Evolutionary conservation across 2,888 invertebrate genomes (phyloP).

Genomic region (Laspeyria flexula): DNA sequence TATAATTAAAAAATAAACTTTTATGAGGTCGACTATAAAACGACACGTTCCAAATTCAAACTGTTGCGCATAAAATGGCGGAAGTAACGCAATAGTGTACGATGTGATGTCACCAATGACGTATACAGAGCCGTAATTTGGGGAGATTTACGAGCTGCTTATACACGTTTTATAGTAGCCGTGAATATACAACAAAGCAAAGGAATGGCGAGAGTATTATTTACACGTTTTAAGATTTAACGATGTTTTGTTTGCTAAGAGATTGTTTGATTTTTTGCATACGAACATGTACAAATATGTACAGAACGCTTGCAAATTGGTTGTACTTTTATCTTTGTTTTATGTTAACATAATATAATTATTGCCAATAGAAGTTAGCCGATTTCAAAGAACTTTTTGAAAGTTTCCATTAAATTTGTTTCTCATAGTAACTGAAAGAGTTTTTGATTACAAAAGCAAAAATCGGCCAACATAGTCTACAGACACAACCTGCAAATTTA

Average conservation of each 20-base stretch:
- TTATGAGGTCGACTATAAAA: constrained; percentile 11
- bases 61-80: constrained; percentile 43
- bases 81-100: constrained; percentile 38
- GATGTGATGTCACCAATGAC: constrained; percentile 27
- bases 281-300: neutral
- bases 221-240: constrained; percentile 20
- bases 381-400: no score
- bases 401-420: no score
- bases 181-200: constrained; percentile 37
- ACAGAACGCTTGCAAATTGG: no score
- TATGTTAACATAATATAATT: no score
- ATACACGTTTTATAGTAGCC: constrained; percentile 25
- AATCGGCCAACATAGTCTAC: no score
- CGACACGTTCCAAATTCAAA: constrained; percentile 38
- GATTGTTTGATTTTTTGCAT: neutral
- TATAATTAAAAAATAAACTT: constrained; percentile 13
- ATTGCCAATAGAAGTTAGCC: no score
- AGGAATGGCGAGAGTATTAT: constrained; percentile 19
- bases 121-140: constrained; percentile 28
- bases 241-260: constrained; percentile 9
- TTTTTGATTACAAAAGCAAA: no score
- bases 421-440: no score
- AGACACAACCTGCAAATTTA: no score
- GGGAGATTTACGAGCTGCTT: constrained; percentile 20
- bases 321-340: no score